Percentiles rank a stretch among this genome's conserved stretches.
Conservation (phyloP, 1,140 invertebrate genomes). For the Bombus pyrosoma region DNA sequence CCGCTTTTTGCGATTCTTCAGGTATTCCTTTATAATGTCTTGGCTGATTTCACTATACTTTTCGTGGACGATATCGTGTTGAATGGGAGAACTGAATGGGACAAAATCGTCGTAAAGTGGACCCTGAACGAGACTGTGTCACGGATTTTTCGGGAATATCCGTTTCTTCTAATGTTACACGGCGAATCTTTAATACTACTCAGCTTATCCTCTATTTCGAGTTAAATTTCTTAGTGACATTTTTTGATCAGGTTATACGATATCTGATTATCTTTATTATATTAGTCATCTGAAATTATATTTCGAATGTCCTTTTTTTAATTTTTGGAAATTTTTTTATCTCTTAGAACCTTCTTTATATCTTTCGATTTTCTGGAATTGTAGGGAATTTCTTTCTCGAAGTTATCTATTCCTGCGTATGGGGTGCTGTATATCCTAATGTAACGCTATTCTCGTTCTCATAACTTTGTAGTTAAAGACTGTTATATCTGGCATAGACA, state of each 20-base stretch:
- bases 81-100: neutral
- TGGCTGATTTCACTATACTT: neutral
- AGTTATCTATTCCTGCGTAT: neutral
- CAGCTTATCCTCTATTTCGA: neutral
- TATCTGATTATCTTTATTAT: neutral
- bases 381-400: too few relatives aligned
- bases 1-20: slow-evolving; percentile 52
- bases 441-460: neutral
- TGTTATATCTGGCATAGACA: neutral
- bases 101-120: slow-evolving; percentile 26
- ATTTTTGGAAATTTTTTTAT: neutral
- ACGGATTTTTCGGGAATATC: neutral
- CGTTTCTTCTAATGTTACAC: neutral
- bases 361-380: neutral
- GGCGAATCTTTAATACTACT: neutral
- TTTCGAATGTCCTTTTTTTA: neutral
- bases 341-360: neutral
- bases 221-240: neutral
- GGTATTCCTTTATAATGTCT: neutral
- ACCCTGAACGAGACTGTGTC: neutral
- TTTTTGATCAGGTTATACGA: neutral
- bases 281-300: neutral
- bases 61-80: neutral
- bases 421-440: too few relatives aligned
- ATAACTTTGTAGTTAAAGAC: neutral